Evolutionary conservation across 2,888 invertebrate genomes (phyloP).

Genomic region (Uropetala carovei): DNA sequence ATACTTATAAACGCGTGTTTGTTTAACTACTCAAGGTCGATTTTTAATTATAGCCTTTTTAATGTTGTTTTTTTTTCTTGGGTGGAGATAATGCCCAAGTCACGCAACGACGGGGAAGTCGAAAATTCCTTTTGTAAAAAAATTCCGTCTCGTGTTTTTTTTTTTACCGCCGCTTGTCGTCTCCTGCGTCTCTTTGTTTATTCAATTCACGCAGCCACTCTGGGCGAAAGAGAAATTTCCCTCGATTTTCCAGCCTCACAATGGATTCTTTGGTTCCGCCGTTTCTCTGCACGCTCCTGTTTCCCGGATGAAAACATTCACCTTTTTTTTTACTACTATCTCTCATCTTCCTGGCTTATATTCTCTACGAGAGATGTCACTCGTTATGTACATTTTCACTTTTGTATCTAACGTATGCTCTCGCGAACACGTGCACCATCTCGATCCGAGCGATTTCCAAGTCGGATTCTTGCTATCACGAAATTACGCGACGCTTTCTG

Average conservation of each 20-base stretch:
- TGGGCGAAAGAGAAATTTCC: constrained; percentile 4
- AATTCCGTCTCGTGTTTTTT: neutral
- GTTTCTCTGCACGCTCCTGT: neutral
- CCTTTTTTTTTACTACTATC: neutral
- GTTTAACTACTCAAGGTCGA: neutral
- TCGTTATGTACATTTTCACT: neutral
- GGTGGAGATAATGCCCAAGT: neutral
- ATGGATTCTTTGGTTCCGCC: neutral
- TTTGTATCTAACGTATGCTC: neutral
- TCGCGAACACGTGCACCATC: neutral
- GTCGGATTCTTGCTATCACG: neutral
- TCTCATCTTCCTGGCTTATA: neutral
- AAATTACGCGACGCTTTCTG: neutral
- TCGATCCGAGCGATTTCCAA: neutral
- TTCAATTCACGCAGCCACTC: constrained; percentile 10
- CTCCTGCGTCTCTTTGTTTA: neutral
- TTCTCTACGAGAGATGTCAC: neutral
- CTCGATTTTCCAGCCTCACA: neutral
- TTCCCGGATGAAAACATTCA: neutral
- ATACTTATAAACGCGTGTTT: neutral
- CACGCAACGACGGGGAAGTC: neutral
- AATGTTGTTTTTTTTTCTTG: neutral
- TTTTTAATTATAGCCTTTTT: constrained; percentile 24
- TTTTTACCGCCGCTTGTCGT: neutral
- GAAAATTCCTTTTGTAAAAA: neutral